Evolutionary conservation across 2,888 invertebrate species (phyloP).

Genomic region (Xylota sylvarum): DNA sequence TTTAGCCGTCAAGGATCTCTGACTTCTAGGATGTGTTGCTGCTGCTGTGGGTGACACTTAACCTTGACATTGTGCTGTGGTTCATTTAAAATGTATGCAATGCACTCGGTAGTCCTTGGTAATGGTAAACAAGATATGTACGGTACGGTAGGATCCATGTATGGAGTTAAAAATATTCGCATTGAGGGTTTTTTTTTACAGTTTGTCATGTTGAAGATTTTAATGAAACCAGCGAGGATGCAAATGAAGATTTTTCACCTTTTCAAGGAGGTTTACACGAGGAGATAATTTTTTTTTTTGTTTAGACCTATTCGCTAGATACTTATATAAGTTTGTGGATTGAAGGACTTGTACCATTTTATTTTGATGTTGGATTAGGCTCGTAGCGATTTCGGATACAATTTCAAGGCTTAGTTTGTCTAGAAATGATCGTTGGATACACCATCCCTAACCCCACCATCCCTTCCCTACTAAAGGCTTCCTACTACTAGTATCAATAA

Average conservation of each 20-base stretch:
- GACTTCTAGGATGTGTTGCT: neutral
- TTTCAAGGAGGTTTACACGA: too few species aligned
- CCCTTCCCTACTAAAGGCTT: too few species aligned
- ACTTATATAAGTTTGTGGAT: too few species aligned
- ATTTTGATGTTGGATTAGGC: too few species aligned
- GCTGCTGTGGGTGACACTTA: neutral
- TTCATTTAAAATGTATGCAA: constrained; percentile 5
- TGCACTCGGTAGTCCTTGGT: constrained; percentile 3
- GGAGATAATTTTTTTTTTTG: too few species aligned
- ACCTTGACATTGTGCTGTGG: constrained; percentile 18
- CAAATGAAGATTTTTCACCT: neutral
- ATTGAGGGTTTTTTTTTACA: neutral
- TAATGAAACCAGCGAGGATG: neutral
- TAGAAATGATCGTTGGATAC: too few species aligned
- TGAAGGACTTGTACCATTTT: too few species aligned
- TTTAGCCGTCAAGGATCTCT: neutral
- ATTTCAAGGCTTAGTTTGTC: too few species aligned
- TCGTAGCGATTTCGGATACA: too few species aligned
- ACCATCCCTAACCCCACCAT: too few species aligned
- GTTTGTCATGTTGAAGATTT: neutral
- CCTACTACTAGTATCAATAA: too few species aligned
- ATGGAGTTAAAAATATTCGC: neutral
- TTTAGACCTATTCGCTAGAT: too few species aligned
- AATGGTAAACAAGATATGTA: neutral
- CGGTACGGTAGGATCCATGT: neutral